Evolutionary conservation across 1,140 invertebrate genomes (phyloP).

Genomic region (Centruroides sculpturatus): DNA sequence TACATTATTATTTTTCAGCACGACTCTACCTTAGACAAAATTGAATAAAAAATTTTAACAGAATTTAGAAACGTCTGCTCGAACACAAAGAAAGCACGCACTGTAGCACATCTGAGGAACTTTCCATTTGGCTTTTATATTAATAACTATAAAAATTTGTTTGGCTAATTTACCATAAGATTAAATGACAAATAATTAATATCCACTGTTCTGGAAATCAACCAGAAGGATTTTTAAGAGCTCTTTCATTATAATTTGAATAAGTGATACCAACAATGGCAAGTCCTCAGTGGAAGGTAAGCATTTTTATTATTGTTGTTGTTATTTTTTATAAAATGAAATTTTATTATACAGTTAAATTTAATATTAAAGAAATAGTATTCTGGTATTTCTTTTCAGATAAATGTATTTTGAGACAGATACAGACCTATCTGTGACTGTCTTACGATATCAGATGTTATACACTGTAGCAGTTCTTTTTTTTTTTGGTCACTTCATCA

Average conservation of each 20-base stretch:
- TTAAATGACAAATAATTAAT: not conserved
- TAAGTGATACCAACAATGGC: conserved; percentile 5
- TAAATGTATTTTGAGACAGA: too few relatives aligned
- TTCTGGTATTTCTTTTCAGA: too few relatives aligned
- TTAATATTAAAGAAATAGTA: not conserved
- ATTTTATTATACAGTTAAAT: not conserved
- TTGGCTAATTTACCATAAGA: not conserved
- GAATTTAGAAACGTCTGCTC: conserved; percentile 10
- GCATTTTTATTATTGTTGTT: not conserved
- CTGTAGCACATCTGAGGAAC: conserved; percentile 16
- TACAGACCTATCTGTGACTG: too few relatives aligned
- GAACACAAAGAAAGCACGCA: conserved; percentile 13
- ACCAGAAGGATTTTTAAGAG: not conserved
- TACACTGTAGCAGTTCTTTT: too few relatives aligned
- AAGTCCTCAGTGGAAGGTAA: conserved; percentile 17
- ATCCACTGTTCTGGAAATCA: not conserved
- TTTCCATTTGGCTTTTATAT: conserved; percentile 5
- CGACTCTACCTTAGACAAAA: conserved; percentile 11
- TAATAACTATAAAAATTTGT: not conserved
- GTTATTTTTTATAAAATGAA: not conserved
- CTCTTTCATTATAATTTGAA: conserved; percentile 10
- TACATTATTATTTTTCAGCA: conserved; percentile 4
- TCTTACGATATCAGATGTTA: too few relatives aligned
- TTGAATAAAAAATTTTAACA: conserved; percentile 8
- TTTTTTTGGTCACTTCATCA: too few relatives aligned